These are phyloP conservation scores for Gymnosoma rotundatum DNA, from an alignment of 2,888 invertebrate species.

Conservation along the genomic window DNA sequence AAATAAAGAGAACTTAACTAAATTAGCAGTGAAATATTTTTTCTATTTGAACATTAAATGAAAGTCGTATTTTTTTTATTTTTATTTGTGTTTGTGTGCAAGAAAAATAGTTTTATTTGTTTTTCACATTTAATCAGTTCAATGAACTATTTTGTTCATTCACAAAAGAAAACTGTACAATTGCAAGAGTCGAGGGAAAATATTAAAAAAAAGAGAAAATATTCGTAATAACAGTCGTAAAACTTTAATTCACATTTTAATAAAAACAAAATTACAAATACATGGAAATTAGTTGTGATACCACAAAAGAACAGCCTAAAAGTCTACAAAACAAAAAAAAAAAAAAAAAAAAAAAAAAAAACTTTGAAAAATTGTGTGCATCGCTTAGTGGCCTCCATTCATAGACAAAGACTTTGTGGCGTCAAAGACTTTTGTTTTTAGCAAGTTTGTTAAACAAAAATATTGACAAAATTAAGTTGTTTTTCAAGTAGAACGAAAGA, in stretches of 20 bases:
- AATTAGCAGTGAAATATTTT: too few species aligned
- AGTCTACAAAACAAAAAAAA: constrained; percentile 32
- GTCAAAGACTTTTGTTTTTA: constrained; percentile 26
- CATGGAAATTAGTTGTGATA: constrained; percentile 26
- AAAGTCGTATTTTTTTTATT: constrained; percentile 43
- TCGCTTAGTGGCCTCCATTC: constrained; percentile 46
- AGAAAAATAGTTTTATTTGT: constrained; percentile 37
- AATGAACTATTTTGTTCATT: constrained; percentile 32
- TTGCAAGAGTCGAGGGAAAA: neutral
- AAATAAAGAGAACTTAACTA: constrained; percentile 7
- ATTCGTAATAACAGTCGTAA: neutral
- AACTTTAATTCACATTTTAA: constrained; percentile 15
- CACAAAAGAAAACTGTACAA: neutral
- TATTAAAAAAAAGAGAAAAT: constrained; percentile 24
- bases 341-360: too few species aligned
- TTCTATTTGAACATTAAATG: constrained; percentile 14
- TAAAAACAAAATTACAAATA: constrained; percentile 17
- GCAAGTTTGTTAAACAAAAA: neutral
- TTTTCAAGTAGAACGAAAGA: constrained; percentile 2
- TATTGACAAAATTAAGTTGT: neutral
- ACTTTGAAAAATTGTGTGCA: constrained; percentile 6
- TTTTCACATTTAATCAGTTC: constrained; percentile 23
- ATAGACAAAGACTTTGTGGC: constrained; percentile 55
- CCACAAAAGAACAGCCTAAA: constrained; percentile 61
- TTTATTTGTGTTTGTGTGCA: constrained; percentile 2